Evolutionary conservation across 2,888 invertebrate genomes (phyloP), one percentile per base, ranked within the genome.

Genomic region (Acheta domesticus): DNA sequence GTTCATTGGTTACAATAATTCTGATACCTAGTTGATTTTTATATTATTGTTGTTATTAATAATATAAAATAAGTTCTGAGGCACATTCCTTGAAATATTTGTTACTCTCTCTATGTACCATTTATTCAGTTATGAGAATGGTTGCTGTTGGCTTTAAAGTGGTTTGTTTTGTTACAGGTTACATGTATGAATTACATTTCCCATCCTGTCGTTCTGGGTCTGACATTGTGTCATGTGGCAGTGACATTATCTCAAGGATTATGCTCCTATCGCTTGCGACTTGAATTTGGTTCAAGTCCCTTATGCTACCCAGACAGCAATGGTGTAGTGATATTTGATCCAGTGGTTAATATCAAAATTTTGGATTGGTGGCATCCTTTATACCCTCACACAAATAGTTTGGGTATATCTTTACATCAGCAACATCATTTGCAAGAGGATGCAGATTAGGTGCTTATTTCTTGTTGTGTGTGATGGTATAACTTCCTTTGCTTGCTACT

Each of bases 361-460:
- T 83, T 91, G 77, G 91, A 92, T 83, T 93, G 93, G 93, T 93
- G 93, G 93, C 90, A 92, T 86, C 91, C 90, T 12, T 85, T 85
- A 77, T 90, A 89, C 85, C 89, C 89, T 12, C 87, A 88, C 50
- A 14, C 76, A 62, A 19, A 19, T 73, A 76, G 79, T 11, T 49
- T 79, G 48, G 76, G 76, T 62, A 79, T 79, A 20, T 77, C 76
- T 12, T n/a, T 19, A 62, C 62, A 62, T 62, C 62, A 62, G 62
- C 62, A 62, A n/a, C 62, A 62, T 19, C 62, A 62, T 19, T 36
- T 36, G 36, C 23, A 76, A 49, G 62, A 76, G 36, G 79, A 79
- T 49, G 12, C 23, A 19, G 78, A 78, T 20, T 78, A 78, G 48
- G 62, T 62, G 62, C 62, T 62, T 62, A 62, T 62, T 62, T 36